phyloP scores from a whole-genome alignment of 1,140 invertebrate genomes.

The Eurosta solidaginis region DNA sequence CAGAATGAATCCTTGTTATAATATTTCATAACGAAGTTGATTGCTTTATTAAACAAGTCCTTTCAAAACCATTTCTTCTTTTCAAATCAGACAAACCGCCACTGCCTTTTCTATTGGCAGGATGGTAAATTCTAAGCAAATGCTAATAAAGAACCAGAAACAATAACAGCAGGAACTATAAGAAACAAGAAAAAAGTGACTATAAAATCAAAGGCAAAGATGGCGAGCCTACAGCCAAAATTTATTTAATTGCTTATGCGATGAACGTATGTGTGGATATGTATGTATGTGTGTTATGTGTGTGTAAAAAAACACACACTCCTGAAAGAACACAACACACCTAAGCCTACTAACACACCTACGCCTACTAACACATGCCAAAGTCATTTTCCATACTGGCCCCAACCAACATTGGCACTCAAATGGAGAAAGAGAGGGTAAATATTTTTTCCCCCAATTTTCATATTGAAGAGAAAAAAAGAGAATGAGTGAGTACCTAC shows the following conservation, averaged over 20 bases:
- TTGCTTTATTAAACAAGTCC: neutral
- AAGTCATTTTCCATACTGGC: neutral
- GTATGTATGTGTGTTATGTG: no score
- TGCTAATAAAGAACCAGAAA: slow-evolving; percentile 1
- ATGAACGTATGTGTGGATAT: no score
- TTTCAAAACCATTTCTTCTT: neutral
- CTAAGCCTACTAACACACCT: no score
- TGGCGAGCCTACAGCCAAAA: neutral
- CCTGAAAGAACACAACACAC: neutral
- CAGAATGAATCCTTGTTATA: no score
- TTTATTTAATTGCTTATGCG: slow-evolving; percentile 18
- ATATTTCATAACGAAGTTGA: no score
- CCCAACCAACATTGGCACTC: neutral
- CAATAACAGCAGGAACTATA: slow-evolving; percentile 27
- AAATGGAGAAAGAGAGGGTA: neutral
- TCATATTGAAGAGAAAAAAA: neutral
- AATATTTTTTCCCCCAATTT: neutral
- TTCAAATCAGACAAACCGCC: neutral
- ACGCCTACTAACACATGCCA: neutral
- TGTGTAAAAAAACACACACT: no score
- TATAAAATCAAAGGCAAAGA: slow-evolving; percentile 8
- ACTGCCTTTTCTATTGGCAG: neutral
- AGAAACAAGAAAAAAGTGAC: neutral
- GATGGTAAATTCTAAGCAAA: neutral
- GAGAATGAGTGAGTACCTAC: neutral